Percentiles rank a stretch among this genome's conserved stretches.
These are phyloP conservation scores for Bombus difficillimus DNA, from an alignment of 1,140 invertebrate species.

Conservation along the genomic window DNA sequence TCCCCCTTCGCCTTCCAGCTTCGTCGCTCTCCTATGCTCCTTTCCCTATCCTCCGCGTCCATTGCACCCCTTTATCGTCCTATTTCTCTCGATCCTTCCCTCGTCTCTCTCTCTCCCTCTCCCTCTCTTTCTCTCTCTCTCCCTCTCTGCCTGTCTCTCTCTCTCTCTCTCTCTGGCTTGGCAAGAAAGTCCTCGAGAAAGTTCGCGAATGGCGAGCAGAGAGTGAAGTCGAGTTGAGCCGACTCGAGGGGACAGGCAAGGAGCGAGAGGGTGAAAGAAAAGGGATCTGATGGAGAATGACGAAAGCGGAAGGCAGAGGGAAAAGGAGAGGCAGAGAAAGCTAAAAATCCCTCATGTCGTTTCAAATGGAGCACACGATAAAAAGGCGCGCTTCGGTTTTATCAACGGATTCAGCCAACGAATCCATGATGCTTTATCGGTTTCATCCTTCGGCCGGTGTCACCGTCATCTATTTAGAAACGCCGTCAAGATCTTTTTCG, in stretches of 20 bases:
- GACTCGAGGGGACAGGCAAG: neutral
- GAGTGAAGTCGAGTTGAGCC: constrained; percentile 16
- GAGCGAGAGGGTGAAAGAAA: neutral
- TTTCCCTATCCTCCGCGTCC: constrained; percentile 17
- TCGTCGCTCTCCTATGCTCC: neutral
- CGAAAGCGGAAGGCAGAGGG: neutral
- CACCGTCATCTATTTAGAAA: constrained; percentile 8
- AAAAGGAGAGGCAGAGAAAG: neutral
- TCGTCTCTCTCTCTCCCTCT: neutral
- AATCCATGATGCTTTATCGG: constrained; percentile 21
- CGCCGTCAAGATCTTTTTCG: neutral
- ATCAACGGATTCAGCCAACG: neutral
- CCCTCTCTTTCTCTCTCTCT: constrained; percentile 17
- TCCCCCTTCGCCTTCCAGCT: constrained; percentile 8
- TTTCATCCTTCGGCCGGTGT: neutral
- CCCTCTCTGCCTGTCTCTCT: no score
- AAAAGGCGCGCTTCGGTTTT: neutral
- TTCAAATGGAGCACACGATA: no score
- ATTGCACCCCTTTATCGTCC: constrained; percentile 41
- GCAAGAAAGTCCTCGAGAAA: constrained; percentile 54
- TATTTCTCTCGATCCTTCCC: constrained; percentile 27
- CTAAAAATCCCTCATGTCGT: constrained; percentile 12
- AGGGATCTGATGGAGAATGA: neutral
- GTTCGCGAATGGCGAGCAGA: constrained; percentile 36
- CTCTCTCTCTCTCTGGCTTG: constrained; percentile 23